Evolutionary conservation across 1,140 invertebrate species (phyloP).

Genomic region (Aplysia californica): DNA sequence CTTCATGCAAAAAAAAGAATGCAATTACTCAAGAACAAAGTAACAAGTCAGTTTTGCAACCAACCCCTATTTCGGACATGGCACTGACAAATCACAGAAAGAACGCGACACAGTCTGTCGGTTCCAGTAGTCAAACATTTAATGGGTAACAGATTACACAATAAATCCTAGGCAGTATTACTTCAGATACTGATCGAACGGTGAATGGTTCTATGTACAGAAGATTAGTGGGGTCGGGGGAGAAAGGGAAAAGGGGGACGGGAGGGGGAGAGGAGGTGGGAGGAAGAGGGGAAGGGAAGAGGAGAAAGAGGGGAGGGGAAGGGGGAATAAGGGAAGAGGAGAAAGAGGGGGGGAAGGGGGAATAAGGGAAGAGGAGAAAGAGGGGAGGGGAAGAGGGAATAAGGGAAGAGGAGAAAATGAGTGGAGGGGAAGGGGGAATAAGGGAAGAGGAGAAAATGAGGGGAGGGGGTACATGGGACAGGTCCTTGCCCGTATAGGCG

Average conservation of each 20-base stretch:
- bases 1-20: too few relatives aligned
- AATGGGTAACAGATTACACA: background rate
- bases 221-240: background rate
- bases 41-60: too few relatives aligned
- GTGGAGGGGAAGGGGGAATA: background rate
- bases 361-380: background rate
- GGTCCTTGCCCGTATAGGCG: background rate
- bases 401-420: too few relatives aligned
- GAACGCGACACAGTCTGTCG: background rate
- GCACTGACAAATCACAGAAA: background rate
- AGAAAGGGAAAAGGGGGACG: background rate
- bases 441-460: background rate
- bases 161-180: background rate
- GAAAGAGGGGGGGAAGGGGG: background rate
- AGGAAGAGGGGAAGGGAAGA: background rate
- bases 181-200: background rate
- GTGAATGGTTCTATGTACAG: background rate
- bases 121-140: background rate
- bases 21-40: too few relatives aligned
- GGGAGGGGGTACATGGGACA: background rate
- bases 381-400: background rate
- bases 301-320: conserved; percentile 1
- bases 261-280: background rate
- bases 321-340: background rate
- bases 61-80: background rate